Evolutionary conservation across 1,140 invertebrate genomes (phyloP), one percentile per base, ranked within the genome.

Genomic region (Psix sp.): DNA sequence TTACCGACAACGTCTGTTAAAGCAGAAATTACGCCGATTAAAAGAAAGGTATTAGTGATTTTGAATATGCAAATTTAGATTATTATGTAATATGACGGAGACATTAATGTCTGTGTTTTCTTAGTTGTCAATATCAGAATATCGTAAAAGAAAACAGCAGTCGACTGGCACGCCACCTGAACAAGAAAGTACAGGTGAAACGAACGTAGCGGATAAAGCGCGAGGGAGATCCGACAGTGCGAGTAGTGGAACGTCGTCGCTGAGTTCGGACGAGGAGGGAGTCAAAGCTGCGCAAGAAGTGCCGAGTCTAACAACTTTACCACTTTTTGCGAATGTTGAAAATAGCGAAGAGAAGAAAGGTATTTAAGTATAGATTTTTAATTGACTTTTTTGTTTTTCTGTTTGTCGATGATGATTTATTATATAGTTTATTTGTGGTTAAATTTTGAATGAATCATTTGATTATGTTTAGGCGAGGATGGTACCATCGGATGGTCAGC

Each of bases 81-180:
- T 29, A 1, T 7, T 3, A 3, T 29, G n/a, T n/a, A n/a, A n/a
- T n/a, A n/a, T n/a, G n/a, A n/a, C n/a, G n/a, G n/a, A n/a, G n/a
- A n/a, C n/a, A n/a, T n/a, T n/a, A n/a, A n/a, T 24, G 21, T 35
- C 13, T 6, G 10, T 35, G 21, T 42, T 29, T 36, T 81, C 88
- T 1, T 56, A 93, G 92, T 85, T 93, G 6, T 93, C 92, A 5
- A 90, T 93, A 77, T 89, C 91, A 7, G 92, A 93, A 73, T 93
- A 93, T 77, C 87, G 92, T 13, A 90, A 92, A 77, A 86, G 92
- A 13, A 91, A 91, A 60, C 89, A 90, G 71, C 84, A 89, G 16
- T 89, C 84, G 3, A 74, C 80, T 2, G 80, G 79, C 0, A 83
- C 86, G 0, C 82, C 84, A 24, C 74, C 81, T 2, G 85, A 87